Percentiles rank a stretch among this genome's conserved stretches.
Conservation (phyloP, 2,113 vertebrate genomes). For the Phalacrocorax pelagicus region DNA sequence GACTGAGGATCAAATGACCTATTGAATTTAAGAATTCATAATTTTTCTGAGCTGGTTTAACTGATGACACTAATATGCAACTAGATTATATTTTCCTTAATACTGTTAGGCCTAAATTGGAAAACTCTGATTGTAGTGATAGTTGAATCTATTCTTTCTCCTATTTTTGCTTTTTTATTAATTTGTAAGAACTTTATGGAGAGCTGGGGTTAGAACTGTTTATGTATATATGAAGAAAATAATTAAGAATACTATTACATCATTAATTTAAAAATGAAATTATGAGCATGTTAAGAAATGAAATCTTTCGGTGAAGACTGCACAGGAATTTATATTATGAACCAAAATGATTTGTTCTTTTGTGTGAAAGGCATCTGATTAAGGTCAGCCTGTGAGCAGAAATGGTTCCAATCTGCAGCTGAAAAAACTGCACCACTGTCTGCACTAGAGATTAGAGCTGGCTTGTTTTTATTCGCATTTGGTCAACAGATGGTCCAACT, state of each 20-base stretch:
- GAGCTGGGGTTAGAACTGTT: neutral
- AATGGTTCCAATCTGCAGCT: slow-evolving; percentile 21
- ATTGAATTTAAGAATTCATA: neutral
- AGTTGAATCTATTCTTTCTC: neutral
- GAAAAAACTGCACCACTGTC: slow-evolving; percentile 35
- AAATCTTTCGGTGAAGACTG: neutral
- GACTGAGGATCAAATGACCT: neutral
- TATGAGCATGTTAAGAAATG: neutral
- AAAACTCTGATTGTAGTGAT: neutral
- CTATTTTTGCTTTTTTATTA: neutral
- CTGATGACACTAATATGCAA: neutral
- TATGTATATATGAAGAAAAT: neutral
- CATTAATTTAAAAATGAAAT: neutral
- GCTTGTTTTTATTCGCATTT: slow-evolving; percentile 67
- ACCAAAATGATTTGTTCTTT: neutral
- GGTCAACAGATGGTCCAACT: slow-evolving; percentile 68
- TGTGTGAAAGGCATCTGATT: slow-evolving; percentile 23
- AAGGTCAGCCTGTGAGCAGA: slow-evolving; percentile 41
- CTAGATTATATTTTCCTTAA: neutral
- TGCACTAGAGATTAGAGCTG: slow-evolving; percentile 58
- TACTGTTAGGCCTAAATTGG: neutral
- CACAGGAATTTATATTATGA: neutral
- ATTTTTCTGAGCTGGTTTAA: neutral
- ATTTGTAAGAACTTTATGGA: neutral
- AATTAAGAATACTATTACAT: neutral